phyloP scores from a whole-genome alignment of 2,888 invertebrate species.

The Colostygia pectinataria region DNA sequence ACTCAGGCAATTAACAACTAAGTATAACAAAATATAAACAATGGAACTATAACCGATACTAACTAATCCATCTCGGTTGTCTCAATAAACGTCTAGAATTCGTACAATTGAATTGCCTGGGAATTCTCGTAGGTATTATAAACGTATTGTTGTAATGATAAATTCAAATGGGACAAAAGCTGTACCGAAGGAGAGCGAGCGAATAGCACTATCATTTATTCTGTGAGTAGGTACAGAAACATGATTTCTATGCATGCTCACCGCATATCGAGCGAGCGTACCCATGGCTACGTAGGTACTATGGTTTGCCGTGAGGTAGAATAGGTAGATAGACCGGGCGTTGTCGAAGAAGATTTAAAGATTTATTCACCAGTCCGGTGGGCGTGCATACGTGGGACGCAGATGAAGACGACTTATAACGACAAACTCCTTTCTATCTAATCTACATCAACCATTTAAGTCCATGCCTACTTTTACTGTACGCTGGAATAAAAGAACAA shows the following conservation, averaged over 20 bases:
- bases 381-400: constrained; percentile 67
- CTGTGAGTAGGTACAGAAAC: constrained; percentile 5
- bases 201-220: constrained; percentile 6
- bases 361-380: constrained; percentile 63
- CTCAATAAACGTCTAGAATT: constrained; percentile 39
- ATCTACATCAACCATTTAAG: constrained; percentile 53
- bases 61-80: constrained; percentile 34
- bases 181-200: constrained; percentile 9
- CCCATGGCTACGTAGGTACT: background rate
- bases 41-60: constrained; percentile 27
- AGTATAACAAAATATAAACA: constrained; percentile 23
- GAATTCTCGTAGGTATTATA: constrained; percentile 46
- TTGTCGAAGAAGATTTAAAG: constrained; percentile 69
- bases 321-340: constrained; percentile 33
- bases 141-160: constrained; percentile 39
- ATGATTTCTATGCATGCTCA: constrained; percentile 17
- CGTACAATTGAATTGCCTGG: constrained; percentile 52
- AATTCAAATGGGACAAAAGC: constrained; percentile 29
- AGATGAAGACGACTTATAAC: constrained; percentile 50
- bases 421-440: constrained; percentile 38
- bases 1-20: constrained; percentile 17
- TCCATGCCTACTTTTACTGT: too few species aligned
- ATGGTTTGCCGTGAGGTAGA: constrained; percentile 27
- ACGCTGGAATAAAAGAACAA: constrained; percentile 71
- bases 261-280: constrained; percentile 8